Percentiles rank a stretch among this genome's conserved stretches.
These are phyloP conservation scores for Grapholita molesta DNA, from an alignment of 1,140 invertebrate species.

Conservation along the genomic window DNA sequence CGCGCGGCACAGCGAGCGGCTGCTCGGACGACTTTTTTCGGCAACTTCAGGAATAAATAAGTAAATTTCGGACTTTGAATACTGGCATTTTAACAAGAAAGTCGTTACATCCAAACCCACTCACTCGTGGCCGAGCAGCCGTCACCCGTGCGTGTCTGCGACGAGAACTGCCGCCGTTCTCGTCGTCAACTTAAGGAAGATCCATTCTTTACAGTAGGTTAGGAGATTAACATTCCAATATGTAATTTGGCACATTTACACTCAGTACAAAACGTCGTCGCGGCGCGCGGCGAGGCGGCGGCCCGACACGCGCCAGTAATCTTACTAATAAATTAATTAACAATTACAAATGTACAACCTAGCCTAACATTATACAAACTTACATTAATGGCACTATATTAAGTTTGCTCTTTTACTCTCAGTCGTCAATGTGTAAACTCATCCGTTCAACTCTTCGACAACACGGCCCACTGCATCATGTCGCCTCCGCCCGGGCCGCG, in stretches of 20 bases:
- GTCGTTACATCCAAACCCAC: too few species aligned
- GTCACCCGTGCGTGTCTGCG: too few species aligned
- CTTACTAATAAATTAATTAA: conserved; percentile 55
- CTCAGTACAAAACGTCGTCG: neutral
- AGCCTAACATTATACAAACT: conserved; percentile 40
- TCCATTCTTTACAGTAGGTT: neutral
- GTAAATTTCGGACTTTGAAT: too few species aligned
- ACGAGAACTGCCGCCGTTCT: too few species aligned
- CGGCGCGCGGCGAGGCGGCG: neutral
- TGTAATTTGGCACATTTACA: neutral
- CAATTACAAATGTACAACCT: conserved; percentile 44
- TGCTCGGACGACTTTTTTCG: too few species aligned
- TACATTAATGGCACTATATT: conserved; percentile 42
- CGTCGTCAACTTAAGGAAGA: neutral
- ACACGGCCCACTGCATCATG: too few species aligned
- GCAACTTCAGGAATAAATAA: too few species aligned
- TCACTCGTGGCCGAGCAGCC: neutral
- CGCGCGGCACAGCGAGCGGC: too few species aligned
- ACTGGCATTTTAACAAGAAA: too few species aligned
- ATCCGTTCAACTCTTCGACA: neutral
- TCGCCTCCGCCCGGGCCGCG: too few species aligned
- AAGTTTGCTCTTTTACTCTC: neutral
- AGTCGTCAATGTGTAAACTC: neutral
- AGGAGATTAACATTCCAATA: conserved; percentile 12
- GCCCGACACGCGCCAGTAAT: neutral